Evolutionary conservation across 1,140 invertebrate species (phyloP), one percentile per base, ranked within the genome.

Genomic region (Drosophila fuyamai): DNA sequence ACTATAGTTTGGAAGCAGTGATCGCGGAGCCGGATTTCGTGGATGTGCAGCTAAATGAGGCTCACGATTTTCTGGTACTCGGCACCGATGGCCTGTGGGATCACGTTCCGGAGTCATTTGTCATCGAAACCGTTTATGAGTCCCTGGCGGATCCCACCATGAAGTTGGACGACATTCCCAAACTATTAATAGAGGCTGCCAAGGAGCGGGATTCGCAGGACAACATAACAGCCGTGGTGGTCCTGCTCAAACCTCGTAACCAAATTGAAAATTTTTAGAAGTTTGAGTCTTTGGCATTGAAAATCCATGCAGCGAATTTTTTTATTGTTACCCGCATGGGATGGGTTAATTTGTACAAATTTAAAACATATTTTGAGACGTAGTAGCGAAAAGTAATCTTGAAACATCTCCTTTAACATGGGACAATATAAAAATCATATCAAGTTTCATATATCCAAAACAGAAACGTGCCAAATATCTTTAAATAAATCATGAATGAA

Each of bases 31-130:
- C 98, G 1, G 98, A 99, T 86, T 94, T 98, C 14, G 94, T 93
- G 1, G 94, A 94, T 48, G 93, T 98, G 63, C 93, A 94, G 43
- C 92, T 98, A 38, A 91, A 50, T 44, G 95, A 97, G 73, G 94
- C 94, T 13, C 98, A 99, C 90, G 98, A 99, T 92, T 99, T 98
- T 92, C 90, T 99, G 5, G 95, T 99, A 46, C 92, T 99, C 35
- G 98, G 96, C 7, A 98, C 97, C 93, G 98, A 99, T 93, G 98
- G 98, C 2, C 93, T 99, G 9, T 99, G 97, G 96, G 98, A 99
- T 93, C 95, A 95, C 68, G 93, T 98, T 18, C 93, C 94, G n/a
- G 95, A 96, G 35, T 29, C 73, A 0, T 44, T 53, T 5, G 54
- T 92, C 41, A 79, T 89, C 53, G 95, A 96, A 57, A 94, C 95